Base-by-base conservation (phyloP, 2,888 invertebrate genomes). In the Caprella mutica region DNA sequence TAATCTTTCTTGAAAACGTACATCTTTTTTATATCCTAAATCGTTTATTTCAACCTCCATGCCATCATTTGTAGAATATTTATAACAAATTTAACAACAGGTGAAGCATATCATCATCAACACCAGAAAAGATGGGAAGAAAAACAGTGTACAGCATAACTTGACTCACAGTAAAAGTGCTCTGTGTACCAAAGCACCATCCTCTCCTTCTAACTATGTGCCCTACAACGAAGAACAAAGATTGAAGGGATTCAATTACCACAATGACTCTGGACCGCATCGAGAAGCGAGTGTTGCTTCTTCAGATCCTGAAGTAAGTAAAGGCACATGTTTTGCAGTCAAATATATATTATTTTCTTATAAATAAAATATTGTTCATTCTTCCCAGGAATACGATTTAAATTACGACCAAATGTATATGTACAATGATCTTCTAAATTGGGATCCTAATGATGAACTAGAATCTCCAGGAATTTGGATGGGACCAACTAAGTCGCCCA, bases 41-140 rank as follows among this genome's bases (percentile, higher is more conserved):
- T n/a, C n/a, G n/a, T n/a, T n/a, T n/a, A n/a, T n/a, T n/a, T n/a
- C n/a, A n/a, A n/a, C n/a, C n/a, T n/a, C n/a, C n/a, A n/a, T n/a
- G n/a, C n/a, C n/a, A n/a, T n/a, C n/a, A n/a, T n/a, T n/a, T n/a
- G n/a, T n/a, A n/a, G n/a, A n/a, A n/a, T n/a, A 19, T 50, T 17
- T 27, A 19, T 30, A 50, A 27, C 5, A 4, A 8, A 19, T 33
- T 40, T 12, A 4, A 8, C 17, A 29, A 1, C 42, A 54, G 54
- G 54, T 54, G 27, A 54, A 54, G 44, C 43, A 55, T 21, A 55
- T 55, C 43, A 55, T 55, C 27, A 55, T 17, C 38, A 44, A 55
- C 44, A 55, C 42, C 19, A 40, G 44, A 29, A 55, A 55, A 29
- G 29, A 44, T n/a, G 44, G 17, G 3, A 55, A 55, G 35, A 55